These are phyloP conservation scores for Synchiropus splendidus DNA, from an alignment of 2,113 vertebrate genomes.

Conservation along the genomic window DNA sequence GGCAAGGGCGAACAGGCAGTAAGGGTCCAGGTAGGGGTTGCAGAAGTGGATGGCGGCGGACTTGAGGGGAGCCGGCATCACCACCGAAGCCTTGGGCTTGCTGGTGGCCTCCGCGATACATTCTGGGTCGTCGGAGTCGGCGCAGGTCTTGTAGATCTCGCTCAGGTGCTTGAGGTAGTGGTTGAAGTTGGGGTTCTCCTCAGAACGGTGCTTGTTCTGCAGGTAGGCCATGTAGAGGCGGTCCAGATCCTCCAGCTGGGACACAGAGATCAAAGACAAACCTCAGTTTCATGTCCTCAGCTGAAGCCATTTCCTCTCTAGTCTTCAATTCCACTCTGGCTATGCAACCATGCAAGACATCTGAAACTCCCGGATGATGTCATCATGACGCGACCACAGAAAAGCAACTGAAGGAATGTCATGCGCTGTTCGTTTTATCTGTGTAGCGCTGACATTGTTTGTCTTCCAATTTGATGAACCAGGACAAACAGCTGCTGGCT, in stretches of 20 bases:
- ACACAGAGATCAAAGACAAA: not conserved
- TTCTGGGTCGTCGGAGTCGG: conserved; percentile 66
- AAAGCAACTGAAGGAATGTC: too few species aligned
- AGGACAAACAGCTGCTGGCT: too few species aligned
- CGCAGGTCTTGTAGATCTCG: conserved; percentile 67
- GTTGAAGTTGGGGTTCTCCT: conserved; percentile 58
- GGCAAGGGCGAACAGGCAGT: conserved; percentile 50
- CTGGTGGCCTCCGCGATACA: conserved; percentile 69
- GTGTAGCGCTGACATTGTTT: too few species aligned
- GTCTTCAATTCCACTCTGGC: too few species aligned
- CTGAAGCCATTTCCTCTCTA: too few species aligned
- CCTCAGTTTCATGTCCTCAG: too few species aligned
- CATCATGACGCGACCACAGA: too few species aligned
- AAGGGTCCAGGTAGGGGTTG: conserved; percentile 67
- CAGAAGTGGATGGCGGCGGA: conserved; percentile 50
- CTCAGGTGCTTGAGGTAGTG: conserved; percentile 67
- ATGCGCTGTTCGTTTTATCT: too few species aligned
- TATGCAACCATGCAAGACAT: too few species aligned
- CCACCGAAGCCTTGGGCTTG: conserved; percentile 60
- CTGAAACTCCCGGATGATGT: too few species aligned
- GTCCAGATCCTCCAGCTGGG: conserved; percentile 66
- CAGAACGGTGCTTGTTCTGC: conserved; percentile 67
- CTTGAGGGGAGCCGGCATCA: conserved; percentile 57
- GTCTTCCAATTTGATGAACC: too few species aligned
- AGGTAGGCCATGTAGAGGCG: conserved; percentile 63